Conservation (phyloP, 92 coral and sea anemone species). For the Porites lobata region DNA sequence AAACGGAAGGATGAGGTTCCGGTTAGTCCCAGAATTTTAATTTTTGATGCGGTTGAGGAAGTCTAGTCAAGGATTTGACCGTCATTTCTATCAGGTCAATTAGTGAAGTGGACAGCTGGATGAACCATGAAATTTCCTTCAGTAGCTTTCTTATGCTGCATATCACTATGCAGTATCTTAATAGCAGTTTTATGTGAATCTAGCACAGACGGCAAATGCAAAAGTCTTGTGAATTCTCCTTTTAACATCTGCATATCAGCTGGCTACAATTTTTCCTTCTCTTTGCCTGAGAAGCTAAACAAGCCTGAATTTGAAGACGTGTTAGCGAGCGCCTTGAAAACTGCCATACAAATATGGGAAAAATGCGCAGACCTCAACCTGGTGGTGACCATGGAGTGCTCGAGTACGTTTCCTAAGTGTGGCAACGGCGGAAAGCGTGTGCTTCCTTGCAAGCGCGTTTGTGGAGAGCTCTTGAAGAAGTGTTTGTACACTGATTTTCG, state of each 20-base stretch:
- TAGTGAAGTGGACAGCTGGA: background rate
- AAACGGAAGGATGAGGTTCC: too few relatives aligned
- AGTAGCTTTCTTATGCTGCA: background rate
- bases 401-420: slow-evolving; percentile 39
- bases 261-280: slow-evolving; percentile 58
- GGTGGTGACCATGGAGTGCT: slow-evolving; percentile 17
- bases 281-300: slow-evolving; percentile 7
- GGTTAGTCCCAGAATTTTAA: too few relatives aligned
- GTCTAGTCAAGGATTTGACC: too few relatives aligned
- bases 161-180: background rate
- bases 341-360: background rate
- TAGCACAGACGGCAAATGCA: background rate
- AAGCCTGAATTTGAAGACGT: background rate
- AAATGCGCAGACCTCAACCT: background rate
- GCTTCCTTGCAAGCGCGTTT: slow-evolving; percentile 41
- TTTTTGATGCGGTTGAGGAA: too few relatives aligned
- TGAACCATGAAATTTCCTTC: background rate
- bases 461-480: slow-evolving; percentile 40
- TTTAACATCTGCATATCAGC: slow-evolving; percentile 34
- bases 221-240: slow-evolving; percentile 13
- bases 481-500: background rate
- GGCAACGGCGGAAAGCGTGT: background rate
- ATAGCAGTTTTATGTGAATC: background rate
- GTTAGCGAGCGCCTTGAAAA: background rate
- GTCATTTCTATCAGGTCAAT: background rate